phyloP scores from a whole-genome alignment of 1,140 invertebrate genomes.

The Rhizoglyphus robini region DNA sequence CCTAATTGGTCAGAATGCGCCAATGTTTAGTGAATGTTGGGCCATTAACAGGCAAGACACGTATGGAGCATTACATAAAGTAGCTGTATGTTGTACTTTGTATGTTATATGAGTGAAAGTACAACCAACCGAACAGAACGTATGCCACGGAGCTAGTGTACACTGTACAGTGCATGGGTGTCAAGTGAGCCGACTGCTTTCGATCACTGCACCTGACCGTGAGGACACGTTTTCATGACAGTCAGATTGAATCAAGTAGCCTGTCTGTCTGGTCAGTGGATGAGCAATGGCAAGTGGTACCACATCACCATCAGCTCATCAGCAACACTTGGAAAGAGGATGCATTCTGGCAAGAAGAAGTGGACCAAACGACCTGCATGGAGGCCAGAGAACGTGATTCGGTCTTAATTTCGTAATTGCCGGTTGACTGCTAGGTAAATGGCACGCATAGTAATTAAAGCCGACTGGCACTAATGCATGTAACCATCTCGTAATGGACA shows the following conservation, averaged over 20 bases:
- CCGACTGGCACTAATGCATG: slow-evolving; percentile 5
- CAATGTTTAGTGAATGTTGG: too few relatives aligned
- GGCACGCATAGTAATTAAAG: slow-evolving; percentile 10
- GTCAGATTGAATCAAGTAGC: too few relatives aligned
- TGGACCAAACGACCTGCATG: neutral
- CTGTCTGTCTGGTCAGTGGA: slow-evolving; percentile 9
- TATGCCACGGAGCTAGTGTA: too few relatives aligned
- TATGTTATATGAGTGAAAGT: too few relatives aligned
- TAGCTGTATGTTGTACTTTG: too few relatives aligned
- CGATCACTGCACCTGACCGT: slow-evolving; percentile 12
- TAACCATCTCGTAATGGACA: slow-evolving; percentile 2
- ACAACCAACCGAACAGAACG: too few relatives aligned
- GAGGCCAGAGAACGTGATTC: slow-evolving; percentile 1
- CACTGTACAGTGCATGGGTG: too few relatives aligned
- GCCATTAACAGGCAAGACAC: too few relatives aligned
- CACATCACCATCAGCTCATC: neutral
- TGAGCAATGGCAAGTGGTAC: neutral
- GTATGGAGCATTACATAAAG: too few relatives aligned
- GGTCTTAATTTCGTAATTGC: slow-evolving; percentile 11
- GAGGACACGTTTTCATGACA: too few relatives aligned
- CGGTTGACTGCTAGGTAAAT: neutral
- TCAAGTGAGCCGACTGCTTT: too few relatives aligned
- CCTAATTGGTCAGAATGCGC: too few relatives aligned
- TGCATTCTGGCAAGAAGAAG: neutral
- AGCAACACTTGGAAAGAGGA: neutral